These are phyloP conservation scores for Ramphastos sulfuratus DNA, from an alignment of 2,113 vertebrate species.

Conservation along the genomic window DNA sequence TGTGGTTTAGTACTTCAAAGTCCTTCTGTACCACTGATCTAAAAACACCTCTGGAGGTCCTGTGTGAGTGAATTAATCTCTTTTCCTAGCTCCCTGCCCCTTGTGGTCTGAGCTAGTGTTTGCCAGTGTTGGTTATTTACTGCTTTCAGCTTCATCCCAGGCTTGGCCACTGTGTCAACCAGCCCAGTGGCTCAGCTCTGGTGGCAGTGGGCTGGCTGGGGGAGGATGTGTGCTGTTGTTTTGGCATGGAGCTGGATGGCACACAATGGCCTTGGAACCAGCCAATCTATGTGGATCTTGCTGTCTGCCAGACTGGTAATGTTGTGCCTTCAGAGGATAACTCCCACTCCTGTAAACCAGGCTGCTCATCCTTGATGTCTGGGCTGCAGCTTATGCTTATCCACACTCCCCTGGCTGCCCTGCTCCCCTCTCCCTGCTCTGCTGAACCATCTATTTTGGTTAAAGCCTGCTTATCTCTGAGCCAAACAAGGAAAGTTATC, in stretches of 20 bases:
- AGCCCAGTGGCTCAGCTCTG: not conserved
- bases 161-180: not conserved
- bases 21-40: not conserved
- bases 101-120: not conserved
- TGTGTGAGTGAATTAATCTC: not conserved
- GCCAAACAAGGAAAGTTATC: not conserved
- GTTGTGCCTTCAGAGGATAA: not conserved
- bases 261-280: not conserved
- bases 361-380: not conserved
- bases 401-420: rapidly evolving
- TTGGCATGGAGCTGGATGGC: not conserved
- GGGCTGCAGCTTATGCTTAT: not conserved
- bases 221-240: not conserved
- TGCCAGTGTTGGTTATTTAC: not conserved
- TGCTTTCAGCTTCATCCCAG: not conserved
- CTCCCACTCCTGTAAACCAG: not conserved
- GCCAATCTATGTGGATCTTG: not conserved
- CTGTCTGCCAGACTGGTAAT: not conserved
- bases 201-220: not conserved
- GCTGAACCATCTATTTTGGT: not conserved
- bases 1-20: not conserved
- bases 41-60: not conserved
- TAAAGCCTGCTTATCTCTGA: not conserved
- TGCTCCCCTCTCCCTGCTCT: not conserved
- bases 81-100: not conserved